Evolutionary conservation across 2,888 invertebrate genomes (phyloP).

Genomic region (Nomada fabriciana): DNA sequence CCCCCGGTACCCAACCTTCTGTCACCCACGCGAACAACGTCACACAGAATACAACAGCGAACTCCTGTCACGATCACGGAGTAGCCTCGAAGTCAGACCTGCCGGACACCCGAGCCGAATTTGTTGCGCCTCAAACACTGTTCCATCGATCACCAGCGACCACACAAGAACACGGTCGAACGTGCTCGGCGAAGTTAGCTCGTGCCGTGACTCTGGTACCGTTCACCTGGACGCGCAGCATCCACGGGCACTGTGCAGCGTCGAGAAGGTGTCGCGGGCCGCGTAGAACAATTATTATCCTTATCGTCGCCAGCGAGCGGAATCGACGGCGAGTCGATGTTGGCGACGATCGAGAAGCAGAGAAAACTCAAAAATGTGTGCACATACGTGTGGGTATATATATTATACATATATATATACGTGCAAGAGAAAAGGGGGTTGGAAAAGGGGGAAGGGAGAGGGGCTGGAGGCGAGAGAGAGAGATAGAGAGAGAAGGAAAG

Average conservation of each 20-base stretch:
- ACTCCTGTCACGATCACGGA: too few relatives aligned
- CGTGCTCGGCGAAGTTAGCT: background rate
- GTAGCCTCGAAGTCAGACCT: background rate
- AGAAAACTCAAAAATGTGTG: background rate
- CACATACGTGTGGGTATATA: background rate
- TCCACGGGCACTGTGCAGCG: conserved; percentile 29
- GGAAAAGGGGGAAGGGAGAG: conserved; percentile 31
- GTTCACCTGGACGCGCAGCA: conserved; percentile 25
- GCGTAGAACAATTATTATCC: conserved; percentile 36
- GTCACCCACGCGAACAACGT: too few relatives aligned
- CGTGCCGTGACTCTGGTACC: conserved; percentile 13
- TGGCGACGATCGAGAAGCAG: conserved; percentile 10
- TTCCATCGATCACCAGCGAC: too few relatives aligned
- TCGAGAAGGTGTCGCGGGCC: conserved; percentile 9
- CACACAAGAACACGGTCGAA: background rate
- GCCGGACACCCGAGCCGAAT: background rate
- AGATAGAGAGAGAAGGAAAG: conserved; percentile 18
- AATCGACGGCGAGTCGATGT: conserved; percentile 23
- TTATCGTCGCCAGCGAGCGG: conserved; percentile 55
- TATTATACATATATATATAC: background rate
- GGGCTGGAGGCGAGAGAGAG: conserved; percentile 14
- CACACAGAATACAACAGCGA: too few relatives aligned
- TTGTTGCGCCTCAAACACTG: too few relatives aligned
- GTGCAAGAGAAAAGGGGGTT: conserved; percentile 16
- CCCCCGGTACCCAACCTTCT: too few relatives aligned